Percentiles rank a stretch among this genome's conserved stretches.
These are phyloP conservation scores for Glomeris maerens DNA, from an alignment of 1,140 invertebrate species.

Conservation along the genomic window DNA sequence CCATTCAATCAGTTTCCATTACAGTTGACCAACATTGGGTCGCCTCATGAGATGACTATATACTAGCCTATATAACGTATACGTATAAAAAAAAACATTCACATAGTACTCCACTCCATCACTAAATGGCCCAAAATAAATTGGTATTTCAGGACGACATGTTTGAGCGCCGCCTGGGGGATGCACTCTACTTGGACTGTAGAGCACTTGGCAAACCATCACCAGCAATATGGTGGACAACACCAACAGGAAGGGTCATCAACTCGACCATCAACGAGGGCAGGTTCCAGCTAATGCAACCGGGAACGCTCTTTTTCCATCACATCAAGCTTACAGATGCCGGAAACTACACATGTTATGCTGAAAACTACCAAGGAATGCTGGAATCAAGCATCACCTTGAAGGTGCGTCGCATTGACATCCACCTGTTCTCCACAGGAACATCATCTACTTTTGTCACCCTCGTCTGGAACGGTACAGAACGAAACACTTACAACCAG, in stretches of 20 bases:
- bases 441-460: constrained; percentile 32
- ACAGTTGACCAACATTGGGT: too few species aligned
- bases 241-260: constrained; percentile 28
- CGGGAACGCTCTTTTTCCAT: constrained; percentile 27
- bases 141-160: not conserved
- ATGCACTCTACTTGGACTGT: constrained; percentile 31
- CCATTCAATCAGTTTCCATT: too few species aligned
- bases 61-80: too few species aligned
- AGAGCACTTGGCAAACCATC: constrained; percentile 31
- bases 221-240: constrained; percentile 31
- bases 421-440: constrained; percentile 27
- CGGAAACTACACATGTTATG: constrained; percentile 25
- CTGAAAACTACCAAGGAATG: constrained; percentile 20
- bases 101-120: too few species aligned
- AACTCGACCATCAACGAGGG: constrained; percentile 25
- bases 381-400: constrained; percentile 15
- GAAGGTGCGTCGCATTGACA: constrained; percentile 27
- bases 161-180: constrained; percentile 29
- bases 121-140: too few species aligned
- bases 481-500: constrained; percentile 26
- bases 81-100: too few species aligned
- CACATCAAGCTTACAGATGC: constrained; percentile 24
- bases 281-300: constrained; percentile 23
- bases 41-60: too few species aligned
- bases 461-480: constrained; percentile 34